phyloP scores from a whole-genome alignment of 2,113 vertebrate genomes.

The Thamnophis sirtalis region DNA sequence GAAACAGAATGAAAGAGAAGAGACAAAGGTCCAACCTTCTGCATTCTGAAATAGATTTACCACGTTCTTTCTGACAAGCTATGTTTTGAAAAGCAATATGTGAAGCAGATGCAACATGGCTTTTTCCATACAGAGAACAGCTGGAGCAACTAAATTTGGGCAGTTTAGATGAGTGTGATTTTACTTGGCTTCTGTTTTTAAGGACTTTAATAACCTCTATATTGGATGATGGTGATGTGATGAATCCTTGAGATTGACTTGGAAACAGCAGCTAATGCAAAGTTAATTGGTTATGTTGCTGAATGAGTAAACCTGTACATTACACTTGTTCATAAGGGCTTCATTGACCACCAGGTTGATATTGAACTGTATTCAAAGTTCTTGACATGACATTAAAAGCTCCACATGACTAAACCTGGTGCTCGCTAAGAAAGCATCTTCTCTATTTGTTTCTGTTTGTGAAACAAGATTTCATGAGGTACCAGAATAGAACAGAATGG shows the following conservation, averaged over 20 bases:
- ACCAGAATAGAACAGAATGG: too few species aligned
- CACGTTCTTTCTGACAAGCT: background rate
- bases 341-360: background rate
- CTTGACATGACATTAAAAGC: background rate
- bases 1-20: background rate
- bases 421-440: background rate
- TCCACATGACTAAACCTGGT: background rate
- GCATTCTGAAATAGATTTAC: background rate
- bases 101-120: background rate
- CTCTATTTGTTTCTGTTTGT: background rate
- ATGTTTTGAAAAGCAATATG: background rate
- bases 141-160: background rate
- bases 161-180: background rate
- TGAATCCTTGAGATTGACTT: background rate
- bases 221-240: background rate
- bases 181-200: background rate
- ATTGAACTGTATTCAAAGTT: background rate
- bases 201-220: background rate
- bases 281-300: background rate
- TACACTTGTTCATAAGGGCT: background rate
- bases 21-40: background rate
- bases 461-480: background rate
- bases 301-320: background rate
- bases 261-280: background rate
- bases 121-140: background rate